Evolutionary conservation across 2,888 invertebrate genomes (phyloP).

Genomic region (Calliopum simillimum): DNA sequence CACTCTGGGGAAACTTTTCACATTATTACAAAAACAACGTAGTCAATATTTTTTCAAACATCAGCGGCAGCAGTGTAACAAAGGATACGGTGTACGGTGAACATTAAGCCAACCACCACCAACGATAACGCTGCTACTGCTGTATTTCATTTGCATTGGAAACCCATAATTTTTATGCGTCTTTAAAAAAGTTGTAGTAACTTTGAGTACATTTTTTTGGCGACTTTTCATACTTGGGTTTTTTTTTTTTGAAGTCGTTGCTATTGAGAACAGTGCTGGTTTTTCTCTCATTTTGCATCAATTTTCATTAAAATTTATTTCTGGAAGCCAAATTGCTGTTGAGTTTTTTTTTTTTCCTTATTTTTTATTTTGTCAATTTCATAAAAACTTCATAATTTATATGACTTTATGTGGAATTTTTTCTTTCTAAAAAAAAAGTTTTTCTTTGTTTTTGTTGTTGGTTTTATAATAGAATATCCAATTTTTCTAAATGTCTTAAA

Average conservation of each 20-base stretch:
- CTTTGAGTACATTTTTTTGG: not conserved
- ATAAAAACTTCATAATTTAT: conserved; percentile 24
- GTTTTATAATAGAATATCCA: not conserved
- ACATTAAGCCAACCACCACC: not conserved
- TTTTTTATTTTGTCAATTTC: not conserved
- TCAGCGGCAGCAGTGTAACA: conserved; percentile 47
- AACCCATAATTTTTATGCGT: conserved; percentile 56
- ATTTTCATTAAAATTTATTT: conserved; percentile 28
- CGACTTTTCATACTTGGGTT: not conserved
- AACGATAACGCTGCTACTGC: conserved; percentile 25
- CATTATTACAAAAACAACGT: conserved; percentile 26
- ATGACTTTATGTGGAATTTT: conserved; percentile 19
- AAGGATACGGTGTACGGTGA: conserved; percentile 1
- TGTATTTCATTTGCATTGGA: conserved; percentile 57
- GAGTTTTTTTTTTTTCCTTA: not conserved
- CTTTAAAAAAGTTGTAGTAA: conserved; percentile 29
- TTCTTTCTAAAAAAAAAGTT: not conserved
- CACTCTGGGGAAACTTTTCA: conserved; percentile 20
- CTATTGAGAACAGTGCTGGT: not conserved
- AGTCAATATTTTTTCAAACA: not conserved
- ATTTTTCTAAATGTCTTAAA: conserved; percentile 2
- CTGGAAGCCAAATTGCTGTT: conserved; percentile 25
- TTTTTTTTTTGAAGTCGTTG: not conserved
- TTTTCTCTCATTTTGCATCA: conserved; percentile 17
- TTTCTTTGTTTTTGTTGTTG: not conserved